Evolutionary conservation across 2,888 invertebrate species (phyloP), one percentile per base, ranked within the genome.

Genomic region (Orchesella flavescens): DNA sequence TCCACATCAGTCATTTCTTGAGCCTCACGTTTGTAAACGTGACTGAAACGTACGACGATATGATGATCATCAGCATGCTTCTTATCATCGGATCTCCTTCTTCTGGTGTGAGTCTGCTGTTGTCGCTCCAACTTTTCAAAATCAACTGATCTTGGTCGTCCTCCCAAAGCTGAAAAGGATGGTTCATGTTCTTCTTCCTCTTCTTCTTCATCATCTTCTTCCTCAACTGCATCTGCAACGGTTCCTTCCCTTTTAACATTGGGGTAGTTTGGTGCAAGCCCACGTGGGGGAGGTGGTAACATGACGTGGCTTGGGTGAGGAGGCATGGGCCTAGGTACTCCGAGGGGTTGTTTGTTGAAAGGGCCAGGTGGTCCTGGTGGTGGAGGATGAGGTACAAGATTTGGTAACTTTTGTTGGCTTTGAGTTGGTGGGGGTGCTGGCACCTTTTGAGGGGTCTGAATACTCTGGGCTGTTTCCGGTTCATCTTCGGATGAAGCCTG

Each of bases 111-210:
- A 94, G 93, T 57, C 15, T 65, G 66, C 34, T 68, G 91, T 89
- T 95, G 82, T 73, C 84, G 61, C 66, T 88, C 94, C 83, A 94
- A 94, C 63, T 94, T 94, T 74, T 96, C 92, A 88, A 94, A 95
- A 90, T 96, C 96, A 15, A 96, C 96, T 34, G 96, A 96, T 88
- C 97, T 93, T 76, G 97, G 97, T 85, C 96, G 93, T 49, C 88
- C 88, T 74, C 95, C 95, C 83, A 96, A 92, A 43, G 95, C 94
- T 15, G 94, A 95, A 80, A 96, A 86, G 10, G 86, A 84, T 12
- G 87, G 88, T 66, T 85, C 86, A 5, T 82, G 81, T 19, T 84
- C 84, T 3, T 84, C 84, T 3, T 85, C 84, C 15, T 86, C 86
- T 21, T 86, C 87, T n/a, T 87, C 87, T 21, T 87, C 86, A 15